These are phyloP conservation scores for Champsocephalus esox DNA, from an alignment of 2,797 vertebrate species.

Conservation along the genomic window DNA sequence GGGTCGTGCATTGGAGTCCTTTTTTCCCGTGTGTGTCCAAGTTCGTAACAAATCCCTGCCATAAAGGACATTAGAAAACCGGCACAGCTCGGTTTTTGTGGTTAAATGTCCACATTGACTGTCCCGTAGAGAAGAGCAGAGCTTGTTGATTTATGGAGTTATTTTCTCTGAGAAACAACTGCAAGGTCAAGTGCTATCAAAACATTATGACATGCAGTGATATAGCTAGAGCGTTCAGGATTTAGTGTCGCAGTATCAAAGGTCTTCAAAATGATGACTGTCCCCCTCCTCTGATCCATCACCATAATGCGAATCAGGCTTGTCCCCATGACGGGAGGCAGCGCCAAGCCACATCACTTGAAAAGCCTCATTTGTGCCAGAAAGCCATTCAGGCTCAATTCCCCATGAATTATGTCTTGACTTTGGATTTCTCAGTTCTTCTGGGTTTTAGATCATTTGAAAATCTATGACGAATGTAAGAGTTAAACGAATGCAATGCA, in stretches of 20 bases:
- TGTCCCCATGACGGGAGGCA: conserved; percentile 37
- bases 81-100: conserved; percentile 35
- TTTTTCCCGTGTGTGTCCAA: no score
- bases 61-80: conserved; percentile 58
- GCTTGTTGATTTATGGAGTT: conserved; percentile 50
- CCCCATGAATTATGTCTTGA: conserved; percentile 48
- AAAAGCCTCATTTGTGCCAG: conserved; percentile 60
- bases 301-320: conserved; percentile 55
- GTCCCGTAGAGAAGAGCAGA: conserved; percentile 16
- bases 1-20: no score
- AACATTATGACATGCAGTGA: conserved; percentile 44
- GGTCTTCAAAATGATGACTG: conserved; percentile 50
- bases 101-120: conserved; percentile 44
- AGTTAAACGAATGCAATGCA: not conserved
- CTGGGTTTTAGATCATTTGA: conserved; percentile 29
- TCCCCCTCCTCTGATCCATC: conserved; percentile 55
- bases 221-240: conserved; percentile 9
- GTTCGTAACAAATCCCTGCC: conserved; percentile 18
- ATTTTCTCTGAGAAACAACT: conserved; percentile 45
- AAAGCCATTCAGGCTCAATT: conserved; percentile 54
- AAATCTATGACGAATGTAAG: conserved; percentile 29
- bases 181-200: conserved; percentile 53
- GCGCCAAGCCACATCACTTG: conserved; percentile 57
- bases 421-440: conserved; percentile 35
- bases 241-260: conserved; percentile 43